These are phyloP conservation scores for Pteropus rufus DNA, from an alignment of 2,797 vertebrate species.

Conservation along the genomic window DNA sequence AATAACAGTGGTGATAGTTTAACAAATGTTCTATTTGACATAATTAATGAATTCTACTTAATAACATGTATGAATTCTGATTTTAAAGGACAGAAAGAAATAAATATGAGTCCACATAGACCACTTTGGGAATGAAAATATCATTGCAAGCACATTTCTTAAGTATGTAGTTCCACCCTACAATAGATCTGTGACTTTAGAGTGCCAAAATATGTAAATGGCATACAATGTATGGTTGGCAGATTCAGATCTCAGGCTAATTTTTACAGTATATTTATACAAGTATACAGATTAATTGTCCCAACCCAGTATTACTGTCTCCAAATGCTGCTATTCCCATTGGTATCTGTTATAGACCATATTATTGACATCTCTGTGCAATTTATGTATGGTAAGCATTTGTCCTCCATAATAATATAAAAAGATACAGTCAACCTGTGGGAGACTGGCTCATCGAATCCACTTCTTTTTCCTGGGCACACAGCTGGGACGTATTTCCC, in stretches of 20 bases:
- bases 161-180: neutral
- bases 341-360: neutral
- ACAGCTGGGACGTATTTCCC: neutral
- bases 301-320: neutral
- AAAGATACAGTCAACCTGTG: neutral
- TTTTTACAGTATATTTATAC: neutral
- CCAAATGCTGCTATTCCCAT: neutral
- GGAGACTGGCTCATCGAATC: neutral
- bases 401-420: neutral
- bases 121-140: conserved; percentile 12
- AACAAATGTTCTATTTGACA: conserved; percentile 24
- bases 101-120: neutral
- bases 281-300: neutral
- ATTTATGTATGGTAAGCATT: neutral
- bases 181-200: conserved; percentile 27
- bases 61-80: neutral
- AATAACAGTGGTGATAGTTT: neutral
- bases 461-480: neutral
- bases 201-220: neutral
- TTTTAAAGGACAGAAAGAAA: conserved; percentile 45
- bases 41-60: neutral
- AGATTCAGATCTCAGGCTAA: neutral
- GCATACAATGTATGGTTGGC: neutral
- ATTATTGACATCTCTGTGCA: neutral
- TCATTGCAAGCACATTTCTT: neutral